Percentiles rank a stretch among this genome's conserved stretches.
Conservation (phyloP, 2,797 vertebrate species). For the Spinibarbus caldwelli region DNA sequence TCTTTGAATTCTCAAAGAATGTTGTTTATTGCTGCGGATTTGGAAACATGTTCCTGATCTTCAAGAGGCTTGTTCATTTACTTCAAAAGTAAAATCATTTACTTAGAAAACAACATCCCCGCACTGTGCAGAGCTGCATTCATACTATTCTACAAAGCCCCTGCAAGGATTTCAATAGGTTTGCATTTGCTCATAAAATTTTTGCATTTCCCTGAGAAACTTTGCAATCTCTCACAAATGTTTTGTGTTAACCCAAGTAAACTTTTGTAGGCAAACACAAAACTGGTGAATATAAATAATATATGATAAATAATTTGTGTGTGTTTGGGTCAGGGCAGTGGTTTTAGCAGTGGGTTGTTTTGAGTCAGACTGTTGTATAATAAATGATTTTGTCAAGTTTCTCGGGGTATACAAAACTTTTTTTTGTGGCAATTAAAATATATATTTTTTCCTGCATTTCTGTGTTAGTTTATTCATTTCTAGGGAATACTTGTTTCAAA, state of each 20-base stretch:
- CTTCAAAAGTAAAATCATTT: neutral
- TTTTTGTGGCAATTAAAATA: neutral
- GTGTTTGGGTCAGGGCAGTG: neutral
- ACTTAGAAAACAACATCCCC: neutral
- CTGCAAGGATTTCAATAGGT: neutral
- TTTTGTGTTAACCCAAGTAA: neutral
- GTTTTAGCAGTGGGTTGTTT: slow-evolving; percentile 4
- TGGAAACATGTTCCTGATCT: neutral
- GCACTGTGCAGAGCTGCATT: neutral
- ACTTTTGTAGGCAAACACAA: neutral
- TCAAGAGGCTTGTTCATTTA: neutral
- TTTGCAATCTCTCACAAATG: neutral
- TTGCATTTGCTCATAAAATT: neutral
- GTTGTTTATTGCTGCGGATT: neutral
- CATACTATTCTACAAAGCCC: neutral
- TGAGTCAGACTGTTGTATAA: neutral
- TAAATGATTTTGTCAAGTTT: neutral
- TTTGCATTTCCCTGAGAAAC: neutral
- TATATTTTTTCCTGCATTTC: neutral
- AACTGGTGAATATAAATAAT: neutral
- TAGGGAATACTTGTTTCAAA: neutral
- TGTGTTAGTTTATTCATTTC: neutral
- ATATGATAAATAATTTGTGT: slow-evolving; percentile 26
- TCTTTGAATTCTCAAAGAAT: neutral
- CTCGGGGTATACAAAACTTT: neutral